Evolutionary conservation across 2,797 vertebrate species (phyloP).

Genomic region (Acanthurus leucopareius): DNA sequence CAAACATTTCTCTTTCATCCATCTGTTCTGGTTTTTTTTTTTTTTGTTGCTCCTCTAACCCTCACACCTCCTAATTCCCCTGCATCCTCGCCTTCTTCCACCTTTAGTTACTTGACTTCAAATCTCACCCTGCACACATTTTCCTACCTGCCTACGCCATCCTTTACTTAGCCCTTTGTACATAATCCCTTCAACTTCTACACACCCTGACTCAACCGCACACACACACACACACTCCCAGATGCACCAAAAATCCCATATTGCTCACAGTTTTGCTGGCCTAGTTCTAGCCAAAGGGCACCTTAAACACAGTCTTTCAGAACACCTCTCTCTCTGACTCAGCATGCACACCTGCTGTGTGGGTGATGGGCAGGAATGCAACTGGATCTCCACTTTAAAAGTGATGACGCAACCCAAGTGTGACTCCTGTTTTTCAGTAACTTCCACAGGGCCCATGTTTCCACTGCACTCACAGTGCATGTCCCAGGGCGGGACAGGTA

Average conservation of each 20-base stretch:
- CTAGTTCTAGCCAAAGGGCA: slow-evolving; percentile 48
- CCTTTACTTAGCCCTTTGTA: background rate
- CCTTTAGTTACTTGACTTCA: background rate
- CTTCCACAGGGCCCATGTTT: slow-evolving; percentile 41
- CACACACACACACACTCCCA: background rate
- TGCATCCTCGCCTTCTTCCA: background rate
- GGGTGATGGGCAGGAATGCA: slow-evolving; percentile 59
- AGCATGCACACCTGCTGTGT: slow-evolving; percentile 72
- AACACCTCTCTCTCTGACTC: slow-evolving; percentile 64
- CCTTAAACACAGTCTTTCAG: slow-evolving; percentile 44
- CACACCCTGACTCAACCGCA: background rate
- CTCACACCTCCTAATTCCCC: background rate
- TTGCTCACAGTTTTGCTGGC: slow-evolving; percentile 39
- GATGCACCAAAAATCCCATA: slow-evolving; percentile 25
- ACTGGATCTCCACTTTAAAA: slow-evolving; percentile 57
- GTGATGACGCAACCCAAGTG: slow-evolving; percentile 66
- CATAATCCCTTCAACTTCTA: slow-evolving; percentile 10
- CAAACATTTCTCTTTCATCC: background rate
- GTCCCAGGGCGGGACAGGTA: slow-evolving; percentile 25
- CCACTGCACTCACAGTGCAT: slow-evolving; percentile 36
- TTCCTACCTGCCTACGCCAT: background rate
- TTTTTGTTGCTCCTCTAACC: background rate
- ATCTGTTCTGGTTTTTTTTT: background rate
- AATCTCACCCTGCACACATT: slow-evolving; percentile 6
- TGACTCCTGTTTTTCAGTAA: slow-evolving; percentile 51